These are phyloP conservation scores for Onychomys arenicola DNA, from an alignment of 2,797 vertebrate genomes.

Conservation along the genomic window DNA sequence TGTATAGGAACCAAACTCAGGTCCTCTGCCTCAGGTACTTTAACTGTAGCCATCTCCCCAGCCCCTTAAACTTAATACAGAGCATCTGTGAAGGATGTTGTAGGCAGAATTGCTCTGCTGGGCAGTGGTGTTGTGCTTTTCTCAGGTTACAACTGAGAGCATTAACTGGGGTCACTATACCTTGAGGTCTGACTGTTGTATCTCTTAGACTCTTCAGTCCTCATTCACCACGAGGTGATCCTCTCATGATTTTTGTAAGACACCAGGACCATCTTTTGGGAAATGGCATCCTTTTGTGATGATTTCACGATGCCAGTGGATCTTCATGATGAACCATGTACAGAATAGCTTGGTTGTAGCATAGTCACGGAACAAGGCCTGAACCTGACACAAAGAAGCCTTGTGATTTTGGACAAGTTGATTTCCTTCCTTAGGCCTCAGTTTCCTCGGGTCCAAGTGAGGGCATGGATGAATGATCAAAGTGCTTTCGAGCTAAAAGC, in stretches of 20 bases:
- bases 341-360: background rate
- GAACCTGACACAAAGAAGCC: background rate
- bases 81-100: background rate
- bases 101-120: background rate
- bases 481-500: conserved; percentile 25
- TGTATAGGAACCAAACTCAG: background rate
- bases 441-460: conserved; percentile 2
- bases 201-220: background rate
- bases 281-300: background rate
- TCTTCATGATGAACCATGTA: background rate
- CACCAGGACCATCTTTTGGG: background rate
- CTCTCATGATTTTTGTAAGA: background rate
- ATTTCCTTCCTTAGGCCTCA: background rate
- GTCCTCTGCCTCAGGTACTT: background rate
- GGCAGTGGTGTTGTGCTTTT: background rate
- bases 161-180: background rate
- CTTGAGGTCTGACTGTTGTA: background rate
- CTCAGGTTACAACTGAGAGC: background rate
- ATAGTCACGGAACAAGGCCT: background rate
- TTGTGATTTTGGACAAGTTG: background rate
- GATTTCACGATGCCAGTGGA: background rate
- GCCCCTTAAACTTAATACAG: background rate
- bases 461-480: background rate
- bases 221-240: background rate
- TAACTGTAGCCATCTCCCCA: background rate